A percentile compares a stretch with the other conserved stretches of the same genome.
phyloP scores from a whole-genome alignment of 1,140 invertebrate genomes.

The Nasonia longicornis region DNA sequence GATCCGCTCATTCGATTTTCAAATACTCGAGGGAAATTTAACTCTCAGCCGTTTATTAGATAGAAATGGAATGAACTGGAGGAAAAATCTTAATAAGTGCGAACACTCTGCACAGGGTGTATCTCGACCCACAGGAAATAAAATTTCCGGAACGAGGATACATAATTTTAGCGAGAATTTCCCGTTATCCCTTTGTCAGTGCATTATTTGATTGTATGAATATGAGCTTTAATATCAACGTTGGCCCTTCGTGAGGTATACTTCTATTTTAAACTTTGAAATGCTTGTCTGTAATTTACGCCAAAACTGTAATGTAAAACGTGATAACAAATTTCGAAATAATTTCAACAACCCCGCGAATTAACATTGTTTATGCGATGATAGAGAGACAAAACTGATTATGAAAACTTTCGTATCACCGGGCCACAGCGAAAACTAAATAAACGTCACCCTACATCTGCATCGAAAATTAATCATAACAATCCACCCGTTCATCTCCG shows the following conservation, averaged over 20 bases:
- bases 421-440: neutral
- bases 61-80: neutral
- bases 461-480: neutral
- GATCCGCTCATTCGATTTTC: neutral
- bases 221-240: no score
- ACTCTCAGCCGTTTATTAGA: neutral
- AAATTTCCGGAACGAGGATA: no score
- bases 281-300: no score
- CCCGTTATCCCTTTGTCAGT: no score
- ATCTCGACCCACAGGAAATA: neutral
- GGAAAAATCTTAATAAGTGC: neutral
- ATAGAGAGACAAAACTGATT: no score
- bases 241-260: neutral
- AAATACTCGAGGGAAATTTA: slow-evolving; percentile 3
- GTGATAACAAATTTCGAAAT: neutral
- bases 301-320: neutral
- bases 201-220: no score
- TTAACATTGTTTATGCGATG: no score
- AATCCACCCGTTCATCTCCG: neutral
- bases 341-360: no score
- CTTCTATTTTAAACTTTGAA: no score
- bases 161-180: no score
- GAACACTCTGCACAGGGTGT: neutral
- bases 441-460: neutral
- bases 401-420: no score